Percentiles rank a stretch among this genome's conserved stretches.
These are phyloP conservation scores for Amyelois transitella DNA, from an alignment of 1,140 invertebrate species.

Conservation along the genomic window DNA sequence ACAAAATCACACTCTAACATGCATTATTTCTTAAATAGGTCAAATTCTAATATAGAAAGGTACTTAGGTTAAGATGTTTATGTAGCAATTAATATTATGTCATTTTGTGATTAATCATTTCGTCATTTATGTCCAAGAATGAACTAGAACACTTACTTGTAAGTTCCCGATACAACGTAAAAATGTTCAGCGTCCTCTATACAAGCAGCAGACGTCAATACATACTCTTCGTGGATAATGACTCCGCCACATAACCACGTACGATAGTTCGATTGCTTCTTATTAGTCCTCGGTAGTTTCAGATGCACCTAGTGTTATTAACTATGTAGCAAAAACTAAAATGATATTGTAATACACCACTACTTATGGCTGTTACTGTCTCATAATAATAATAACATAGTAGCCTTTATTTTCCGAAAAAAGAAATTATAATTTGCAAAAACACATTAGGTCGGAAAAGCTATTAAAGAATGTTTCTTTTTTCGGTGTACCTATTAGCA, in stretches of 20 bases:
- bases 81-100: no score
- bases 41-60: no score
- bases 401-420: no score
- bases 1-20: no score
- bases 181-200: constrained; percentile 59
- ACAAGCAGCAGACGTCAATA: constrained; percentile 56
- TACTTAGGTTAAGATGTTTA: no score
- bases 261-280: constrained; percentile 37
- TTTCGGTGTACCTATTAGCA: no score
- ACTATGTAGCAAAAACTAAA: background rate
- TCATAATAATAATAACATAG: background rate
- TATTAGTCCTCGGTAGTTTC: constrained; percentile 38
- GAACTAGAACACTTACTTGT: constrained; percentile 43
- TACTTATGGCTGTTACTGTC: background rate
- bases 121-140: no score
- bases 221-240: constrained; percentile 56
- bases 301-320: constrained; percentile 50
- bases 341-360: background rate
- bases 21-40: no score
- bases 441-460: no score
- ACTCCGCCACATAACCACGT: constrained; percentile 55
- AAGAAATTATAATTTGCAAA: no score
- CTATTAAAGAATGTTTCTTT: no score
- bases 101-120: no score
- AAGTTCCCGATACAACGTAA: constrained; percentile 56